Conservation (phyloP, 2,888 invertebrate species). For the Nebria brevicollis region DNA sequence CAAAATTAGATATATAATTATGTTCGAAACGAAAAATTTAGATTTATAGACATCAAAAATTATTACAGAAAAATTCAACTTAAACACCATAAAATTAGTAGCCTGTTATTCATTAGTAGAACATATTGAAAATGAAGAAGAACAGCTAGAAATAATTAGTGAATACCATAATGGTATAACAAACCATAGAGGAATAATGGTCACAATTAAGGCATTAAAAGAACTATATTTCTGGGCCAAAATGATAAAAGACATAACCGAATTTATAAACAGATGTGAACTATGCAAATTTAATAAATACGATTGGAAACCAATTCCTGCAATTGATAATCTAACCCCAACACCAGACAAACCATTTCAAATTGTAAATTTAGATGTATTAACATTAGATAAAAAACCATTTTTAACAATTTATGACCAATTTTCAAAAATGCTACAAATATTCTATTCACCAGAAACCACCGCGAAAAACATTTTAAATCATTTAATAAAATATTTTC, state of each 20-base stretch:
- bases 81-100: neutral
- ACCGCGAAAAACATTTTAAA: no score
- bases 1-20: conserved; percentile 15
- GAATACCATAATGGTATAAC: conserved; percentile 6
- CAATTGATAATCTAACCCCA: conserved; percentile 47
- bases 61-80: conserved; percentile 6
- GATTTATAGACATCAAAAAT: neutral
- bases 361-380: conserved; percentile 48
- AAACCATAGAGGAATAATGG: conserved; percentile 6
- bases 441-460: no score
- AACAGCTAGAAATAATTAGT: no score
- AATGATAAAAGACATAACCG: neutral
- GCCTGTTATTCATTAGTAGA: neutral
- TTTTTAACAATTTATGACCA: no score
- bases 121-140: conserved; percentile 3
- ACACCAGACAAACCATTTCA: conserved; percentile 49
- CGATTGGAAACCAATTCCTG: conserved; percentile 50
- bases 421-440: no score
- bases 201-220: neutral
- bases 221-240: conserved; percentile 18
- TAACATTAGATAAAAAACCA: neutral
- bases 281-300: conserved; percentile 50
- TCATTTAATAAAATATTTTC: no score
- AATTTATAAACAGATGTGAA: conserved; percentile 40
- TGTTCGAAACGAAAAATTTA: conserved; percentile 4